These are phyloP conservation scores for Nycticebus coucang DNA, from an alignment of 2,113 vertebrate genomes.

Conservation along the genomic window DNA sequence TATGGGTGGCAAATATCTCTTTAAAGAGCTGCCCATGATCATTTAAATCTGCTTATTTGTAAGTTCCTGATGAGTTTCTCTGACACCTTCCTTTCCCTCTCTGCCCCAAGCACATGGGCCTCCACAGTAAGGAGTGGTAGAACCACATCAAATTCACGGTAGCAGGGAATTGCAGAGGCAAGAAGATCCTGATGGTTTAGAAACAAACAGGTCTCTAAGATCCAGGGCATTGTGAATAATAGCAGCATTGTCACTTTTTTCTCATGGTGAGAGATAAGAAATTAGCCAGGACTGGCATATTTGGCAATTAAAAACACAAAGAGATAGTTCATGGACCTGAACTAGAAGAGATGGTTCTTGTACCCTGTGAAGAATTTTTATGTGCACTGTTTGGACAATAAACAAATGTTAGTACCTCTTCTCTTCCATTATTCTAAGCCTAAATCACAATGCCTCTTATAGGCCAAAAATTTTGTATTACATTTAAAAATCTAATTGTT, in stretches of 20 bases:
- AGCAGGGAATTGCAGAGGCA: neutral
- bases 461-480: neutral
- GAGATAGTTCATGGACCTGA: neutral
- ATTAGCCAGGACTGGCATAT: neutral
- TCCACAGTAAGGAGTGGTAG: too few relatives aligned
- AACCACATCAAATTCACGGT: rapidly evolving
- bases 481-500: neutral
- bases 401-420: neutral
- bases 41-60: neutral
- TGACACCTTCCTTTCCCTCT: neutral
- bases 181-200: neutral
- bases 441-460: neutral
- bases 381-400: neutral
- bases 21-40: neutral
- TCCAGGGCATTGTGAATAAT: neutral
- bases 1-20: neutral
- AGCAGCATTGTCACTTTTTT: neutral
- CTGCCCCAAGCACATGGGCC: neutral
- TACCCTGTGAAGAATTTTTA: neutral
- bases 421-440: neutral
- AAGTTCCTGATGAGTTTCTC: neutral
- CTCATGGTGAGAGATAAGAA: neutral
- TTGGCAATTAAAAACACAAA: neutral
- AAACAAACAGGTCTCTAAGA: neutral
- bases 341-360: neutral